Conservation (phyloP, 2,113 vertebrate genomes). For the Pygoscelis antarcticus region DNA sequence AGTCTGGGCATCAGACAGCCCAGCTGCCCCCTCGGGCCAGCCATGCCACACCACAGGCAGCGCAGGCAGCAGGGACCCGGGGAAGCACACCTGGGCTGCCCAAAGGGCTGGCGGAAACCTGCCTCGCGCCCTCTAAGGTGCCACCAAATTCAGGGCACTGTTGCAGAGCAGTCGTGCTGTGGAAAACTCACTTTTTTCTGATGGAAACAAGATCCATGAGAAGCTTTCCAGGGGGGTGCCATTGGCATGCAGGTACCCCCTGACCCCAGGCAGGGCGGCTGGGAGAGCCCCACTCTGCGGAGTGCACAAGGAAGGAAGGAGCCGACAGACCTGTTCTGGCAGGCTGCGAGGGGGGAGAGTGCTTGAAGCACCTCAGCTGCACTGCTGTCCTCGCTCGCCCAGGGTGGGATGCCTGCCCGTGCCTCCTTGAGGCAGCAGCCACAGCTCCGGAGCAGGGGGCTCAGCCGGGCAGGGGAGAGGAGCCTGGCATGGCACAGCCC, state of each 20-base stretch:
- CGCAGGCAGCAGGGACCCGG: not conserved
- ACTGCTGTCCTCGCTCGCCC: fast-evolving
- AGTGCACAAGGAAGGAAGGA: not conserved
- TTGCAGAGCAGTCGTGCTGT: fast-evolving
- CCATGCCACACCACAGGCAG: fast-evolving
- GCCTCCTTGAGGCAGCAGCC: not conserved
- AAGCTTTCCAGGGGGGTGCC: not conserved
- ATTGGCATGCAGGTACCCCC: not conserved
- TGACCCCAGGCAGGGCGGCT: not conserved
- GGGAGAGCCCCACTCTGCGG: not conserved
- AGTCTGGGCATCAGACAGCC: not conserved
- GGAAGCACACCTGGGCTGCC: not conserved
- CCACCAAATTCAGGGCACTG: not conserved
- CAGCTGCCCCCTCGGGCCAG: not conserved
- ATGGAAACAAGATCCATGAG: not conserved
- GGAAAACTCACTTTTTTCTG: not conserved
- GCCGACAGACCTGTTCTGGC: not conserved
- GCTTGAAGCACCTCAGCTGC: not conserved
- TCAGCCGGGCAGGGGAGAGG: not conserved
- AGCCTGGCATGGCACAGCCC: not conserved
- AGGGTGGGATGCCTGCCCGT: fast-evolving
- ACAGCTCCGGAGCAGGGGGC: not conserved
- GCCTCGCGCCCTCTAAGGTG: fast-evolving
- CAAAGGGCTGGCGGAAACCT: not conserved
- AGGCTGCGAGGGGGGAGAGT: not conserved